Base-by-base conservation (phyloP, 2,888 invertebrate genomes). In the Linnaemya vulpina region DNA sequence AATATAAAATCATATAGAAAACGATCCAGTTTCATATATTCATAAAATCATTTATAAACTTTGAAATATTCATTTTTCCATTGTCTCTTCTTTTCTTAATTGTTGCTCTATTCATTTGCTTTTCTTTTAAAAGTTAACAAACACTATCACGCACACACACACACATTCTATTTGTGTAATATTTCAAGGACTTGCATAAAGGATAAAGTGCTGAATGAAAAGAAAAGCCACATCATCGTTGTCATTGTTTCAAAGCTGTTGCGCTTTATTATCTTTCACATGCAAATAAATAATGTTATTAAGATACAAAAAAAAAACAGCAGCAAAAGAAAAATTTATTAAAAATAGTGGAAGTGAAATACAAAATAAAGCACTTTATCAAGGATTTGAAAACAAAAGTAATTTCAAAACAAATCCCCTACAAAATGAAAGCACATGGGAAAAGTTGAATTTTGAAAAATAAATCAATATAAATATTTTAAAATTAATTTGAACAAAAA, bases 161-260 rank as follows among this genome's bases (percentile, higher is more conserved):
- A 62, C 17, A 22, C 35, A n/a, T 30, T n/a, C 20, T 11, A 55
- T 30, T 71, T 63, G 43, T 71, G 71, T 38, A 53, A 79, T 46
- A 46, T 71, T 71, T 17, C 78, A 79, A 79, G 78, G 78, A 63
- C 46, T 62, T 79, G 30, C 20, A 43, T 63, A 22, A 15, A 58
- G 40, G 9, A 65, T 30, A 58, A 49, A 10, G 11, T 49, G 13
- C 35, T 51, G 53, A n/a, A 46, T 63, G 22, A 63, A 40, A 46
- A 71, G 51, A 65, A 65, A 40, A 25, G 35, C 35, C 67, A 22
- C 76, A 46, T 76, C 67, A 58, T 35, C 38, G 35, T 49, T 55
- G 58, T 55, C 67, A 60, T 35, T 76, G n/a, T 46, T 43, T 46
- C 17, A 49, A 76, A 70, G 43, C 76, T 76, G 82, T 82, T 82